Base-by-base conservation (phyloP, 92 coral and sea anemone species). In the Micromussa lordhowensis region DNA sequence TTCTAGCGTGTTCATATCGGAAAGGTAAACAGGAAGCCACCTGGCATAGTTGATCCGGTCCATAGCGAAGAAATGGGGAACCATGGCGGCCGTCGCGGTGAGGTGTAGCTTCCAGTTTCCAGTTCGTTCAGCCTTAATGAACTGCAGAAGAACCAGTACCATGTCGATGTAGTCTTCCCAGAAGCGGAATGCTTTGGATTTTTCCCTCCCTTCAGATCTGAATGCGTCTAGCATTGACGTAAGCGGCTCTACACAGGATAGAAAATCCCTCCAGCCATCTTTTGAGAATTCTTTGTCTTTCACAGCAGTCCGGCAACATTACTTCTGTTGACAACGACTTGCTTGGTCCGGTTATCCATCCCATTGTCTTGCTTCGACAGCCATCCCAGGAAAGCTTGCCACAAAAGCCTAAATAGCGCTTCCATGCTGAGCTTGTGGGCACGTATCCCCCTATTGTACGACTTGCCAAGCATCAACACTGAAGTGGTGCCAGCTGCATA, bases 31-130 rank as follows among this genome's bases (percentile, higher is more conserved):
- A 68, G 92, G 92, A 35, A 85, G 76, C 92, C 89, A 90, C 73
- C 89, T 48, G 11, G 92, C 77, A 55, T 80, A 80, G 72, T 88
- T 88, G 51, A 82, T 18, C 78, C 90, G 71, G 82, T 86, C 90
- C 93, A 90, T 90, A 26, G 87, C 68, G 71, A 78, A 90, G 90
- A 90, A 90, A 86, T 86, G 89, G 77, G 93, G 90, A 78, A 86
- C 74, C 93, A 90, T 80, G 2, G 81, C 72, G 28, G 93, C 77
- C 18, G 90, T 85, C 13, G 93, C 32, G 51, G 87, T 21, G 75
- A 90, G 89, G 66, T 90, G 93, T 19, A 90, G 89, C 40, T 77
- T 85, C 86, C 92, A 90, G 69, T 90, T 85, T 0, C 89, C 90
- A 30, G 89, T 90, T 69, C 93, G 80, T 40, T 90, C 93, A 53